Percentiles rank a stretch among this genome's conserved stretches.
Evolutionary conservation across 92 coral and sea anemone species (phyloP).

Genomic region (Porites rus): DNA sequence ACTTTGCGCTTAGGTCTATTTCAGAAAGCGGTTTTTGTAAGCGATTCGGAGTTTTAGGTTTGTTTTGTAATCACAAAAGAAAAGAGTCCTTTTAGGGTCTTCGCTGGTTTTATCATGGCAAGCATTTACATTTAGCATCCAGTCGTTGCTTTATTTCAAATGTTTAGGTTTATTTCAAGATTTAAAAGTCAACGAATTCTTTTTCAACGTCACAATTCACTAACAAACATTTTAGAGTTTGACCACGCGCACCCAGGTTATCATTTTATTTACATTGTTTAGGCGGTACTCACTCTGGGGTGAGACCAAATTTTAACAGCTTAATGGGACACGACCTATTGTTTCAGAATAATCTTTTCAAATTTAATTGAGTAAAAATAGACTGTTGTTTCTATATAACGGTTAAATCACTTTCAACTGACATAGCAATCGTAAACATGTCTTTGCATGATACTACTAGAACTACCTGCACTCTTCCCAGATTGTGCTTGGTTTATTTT

Average conservation of each 20-base stretch:
- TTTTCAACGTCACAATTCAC: constrained; percentile 13
- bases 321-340: not conserved
- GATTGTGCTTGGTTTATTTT: too few relatives aligned
- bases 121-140: too few relatives aligned
- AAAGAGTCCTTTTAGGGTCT: too few relatives aligned
- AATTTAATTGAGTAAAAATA: not conserved
- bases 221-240: constrained; percentile 1
- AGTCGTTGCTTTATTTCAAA: not conserved
- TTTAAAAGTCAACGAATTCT: constrained; percentile 9
- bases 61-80: too few relatives aligned
- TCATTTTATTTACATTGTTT: constrained; percentile 1
- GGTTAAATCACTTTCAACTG: not conserved
- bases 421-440: constrained; percentile 9
- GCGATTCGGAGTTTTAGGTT: too few relatives aligned
- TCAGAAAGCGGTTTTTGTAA: not conserved
- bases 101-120: too few relatives aligned
- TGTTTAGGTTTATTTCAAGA: not conserved
- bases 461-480: not conserved
- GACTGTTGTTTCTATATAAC: constrained; percentile 1
- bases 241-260: constrained; percentile 2
- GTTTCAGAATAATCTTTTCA: not conserved
- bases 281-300: constrained; percentile 11
- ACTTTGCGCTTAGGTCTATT: constrained; percentile 2
- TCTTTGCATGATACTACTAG: constrained; percentile 8
- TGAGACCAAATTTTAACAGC: not conserved